Base-by-base conservation (phyloP, 92 coral and sea anemone species). In the Montipora capitata region DNA sequence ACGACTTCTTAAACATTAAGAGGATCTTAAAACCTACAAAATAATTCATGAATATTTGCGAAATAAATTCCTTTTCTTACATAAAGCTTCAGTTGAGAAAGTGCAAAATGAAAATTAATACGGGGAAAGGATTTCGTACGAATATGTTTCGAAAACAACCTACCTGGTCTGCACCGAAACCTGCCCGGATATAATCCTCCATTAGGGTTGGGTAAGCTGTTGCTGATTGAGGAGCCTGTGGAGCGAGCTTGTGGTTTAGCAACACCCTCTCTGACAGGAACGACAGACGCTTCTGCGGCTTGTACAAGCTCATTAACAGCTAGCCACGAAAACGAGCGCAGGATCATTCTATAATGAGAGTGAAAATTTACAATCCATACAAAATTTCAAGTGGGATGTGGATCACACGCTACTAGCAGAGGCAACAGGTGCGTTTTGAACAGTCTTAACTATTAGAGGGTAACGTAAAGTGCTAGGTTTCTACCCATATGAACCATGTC, bases 171-270 rank as follows among this genome's bases (percentile, higher is more conserved):
- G 20, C 68, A 86, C 51, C 97, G 69, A 72, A 94, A 89, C 52
- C 97, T 84, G 15, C 92, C 95, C 13, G 95, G 92, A 15, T 92
- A 94, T 12, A 96, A 92, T 8, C 91, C 93, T 11, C 88, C 93
- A 41, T 87, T 91, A 14, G 94, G 91, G 76, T 85, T 77, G 3
- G 99, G 94, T 5, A 96, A 27, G 59, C 85, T 92, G 80, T 94
- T 96, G 41, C 93, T 96, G 6, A 94, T 87, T 72, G 94, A 94
- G 38, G 96, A 90, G 3, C 97, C 97, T 35, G 99, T 92, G 52
- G 99, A 94, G 44, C 97, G 95, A 20, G 96, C 93, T 79, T 96
- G 99, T 40, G 99, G 98, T 74, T 96, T 96, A 45, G 96, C 96
- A 59, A 96, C 96, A 20, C 99, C 99, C 74, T 92, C 99, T 48